phyloP scores from a whole-genome alignment of 1,140 invertebrate species.

The Aphelenchoides fujianensis region DNA sequence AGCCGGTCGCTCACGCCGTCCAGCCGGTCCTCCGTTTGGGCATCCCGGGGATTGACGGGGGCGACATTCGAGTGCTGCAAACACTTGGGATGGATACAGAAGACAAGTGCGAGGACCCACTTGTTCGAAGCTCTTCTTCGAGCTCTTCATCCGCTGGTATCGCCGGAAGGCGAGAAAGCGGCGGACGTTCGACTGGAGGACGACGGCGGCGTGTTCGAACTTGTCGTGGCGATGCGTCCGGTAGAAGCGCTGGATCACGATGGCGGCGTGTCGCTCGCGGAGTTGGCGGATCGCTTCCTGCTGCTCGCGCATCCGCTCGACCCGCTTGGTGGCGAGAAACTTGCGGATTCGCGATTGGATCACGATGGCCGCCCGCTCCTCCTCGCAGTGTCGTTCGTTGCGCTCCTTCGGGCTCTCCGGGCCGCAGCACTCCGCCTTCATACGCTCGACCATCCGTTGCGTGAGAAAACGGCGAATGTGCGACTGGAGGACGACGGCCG shows the following conservation, averaged over 20 bases:
- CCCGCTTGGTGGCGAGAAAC: background rate
- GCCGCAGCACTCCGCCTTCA: background rate
- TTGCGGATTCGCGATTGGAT: background rate
- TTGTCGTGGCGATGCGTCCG: conserved; percentile 2
- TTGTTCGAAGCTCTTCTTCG: too few species aligned
- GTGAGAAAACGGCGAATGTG: background rate
- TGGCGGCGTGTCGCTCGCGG: background rate
- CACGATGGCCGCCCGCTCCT: background rate
- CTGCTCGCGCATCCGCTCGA: background rate
- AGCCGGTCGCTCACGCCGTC: background rate
- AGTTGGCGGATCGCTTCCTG: conserved; percentile 3
- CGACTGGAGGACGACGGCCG: conserved; percentile 4
- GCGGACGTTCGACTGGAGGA: background rate
- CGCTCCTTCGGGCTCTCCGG: background rate
- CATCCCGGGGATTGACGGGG: too few species aligned
- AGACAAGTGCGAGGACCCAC: too few species aligned
- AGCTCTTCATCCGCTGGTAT: conserved; percentile 10
- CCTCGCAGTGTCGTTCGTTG: background rate
- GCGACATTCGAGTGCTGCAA: too few species aligned
- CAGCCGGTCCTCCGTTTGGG: background rate
- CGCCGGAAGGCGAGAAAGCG: background rate
- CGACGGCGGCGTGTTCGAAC: conserved; percentile 9
- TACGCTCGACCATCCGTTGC: background rate
- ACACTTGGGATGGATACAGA: too few species aligned
- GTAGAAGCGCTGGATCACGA: conserved; percentile 14